A percentile compares a stretch with the other conserved stretches of the same genome.
Conservation (phyloP, 2,797 vertebrate species). For the Scomberomorus guttatus region DNA sequence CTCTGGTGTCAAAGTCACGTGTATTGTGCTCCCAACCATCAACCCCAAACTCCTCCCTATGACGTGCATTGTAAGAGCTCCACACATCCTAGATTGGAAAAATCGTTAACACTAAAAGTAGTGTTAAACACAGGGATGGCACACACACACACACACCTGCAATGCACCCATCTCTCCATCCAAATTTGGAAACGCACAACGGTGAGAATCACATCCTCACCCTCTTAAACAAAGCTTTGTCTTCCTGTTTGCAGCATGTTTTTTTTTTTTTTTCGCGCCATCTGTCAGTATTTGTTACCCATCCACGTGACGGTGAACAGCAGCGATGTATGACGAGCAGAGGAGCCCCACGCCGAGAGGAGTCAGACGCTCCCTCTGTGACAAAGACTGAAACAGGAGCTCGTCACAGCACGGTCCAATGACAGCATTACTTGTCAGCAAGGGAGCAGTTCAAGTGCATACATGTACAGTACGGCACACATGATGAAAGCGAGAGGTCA, state of each 20-base stretch:
- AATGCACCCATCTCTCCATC: neutral
- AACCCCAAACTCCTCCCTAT: neutral
- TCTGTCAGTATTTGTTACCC: slow-evolving; percentile 55
- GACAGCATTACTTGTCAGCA: slow-evolving; percentile 15
- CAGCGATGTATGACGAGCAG: slow-evolving; percentile 36
- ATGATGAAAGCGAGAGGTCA: slow-evolving; percentile 39
- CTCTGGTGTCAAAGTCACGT: neutral
- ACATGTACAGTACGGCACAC: neutral
- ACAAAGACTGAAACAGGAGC: slow-evolving; percentile 56
- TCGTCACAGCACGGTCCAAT: slow-evolving; percentile 50
- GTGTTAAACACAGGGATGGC: neutral
- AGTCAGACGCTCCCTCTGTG: slow-evolving; percentile 52
- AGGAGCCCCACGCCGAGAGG: slow-evolving; percentile 41
- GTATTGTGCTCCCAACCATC: neutral
- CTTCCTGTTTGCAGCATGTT: slow-evolving; percentile 22
- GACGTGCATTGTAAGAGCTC: too few relatives aligned
- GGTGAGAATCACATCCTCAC: slow-evolving; percentile 23
- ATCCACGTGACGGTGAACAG: slow-evolving; percentile 46
- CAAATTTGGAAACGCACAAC: neutral
- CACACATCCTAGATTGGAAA: too few relatives aligned
- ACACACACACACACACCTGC: neutral
- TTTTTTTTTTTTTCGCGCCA: slow-evolving; percentile 39
- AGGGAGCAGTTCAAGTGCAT: slow-evolving; percentile 12
- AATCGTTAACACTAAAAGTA: too few relatives aligned
- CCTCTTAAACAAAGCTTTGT: neutral